Percentiles rank a stretch among this genome's conserved stretches.
Evolutionary conservation across 37 sponge, comb jelly and placozoan genomes (phyloP).

Genomic region (Eunapius fragilis): DNA sequence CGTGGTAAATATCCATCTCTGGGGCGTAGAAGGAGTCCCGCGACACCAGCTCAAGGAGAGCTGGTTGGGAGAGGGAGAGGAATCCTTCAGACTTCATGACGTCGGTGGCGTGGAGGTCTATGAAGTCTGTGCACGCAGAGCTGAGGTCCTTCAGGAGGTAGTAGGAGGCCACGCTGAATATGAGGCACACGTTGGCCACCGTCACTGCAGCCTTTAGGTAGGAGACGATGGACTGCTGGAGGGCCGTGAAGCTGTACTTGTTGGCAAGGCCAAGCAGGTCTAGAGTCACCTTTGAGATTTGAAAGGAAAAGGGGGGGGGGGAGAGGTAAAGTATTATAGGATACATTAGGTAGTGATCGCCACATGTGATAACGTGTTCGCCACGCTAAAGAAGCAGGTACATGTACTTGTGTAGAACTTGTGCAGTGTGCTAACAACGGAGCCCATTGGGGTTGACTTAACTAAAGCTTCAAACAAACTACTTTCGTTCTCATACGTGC

Average conservation of each 20-base stretch:
- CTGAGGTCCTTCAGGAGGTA: constrained; percentile 78
- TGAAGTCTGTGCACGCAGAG: constrained; percentile 51
- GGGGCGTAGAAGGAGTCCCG: constrained; percentile 88
- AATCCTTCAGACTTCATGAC: constrained; percentile 85
- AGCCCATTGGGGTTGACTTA: too few species aligned
- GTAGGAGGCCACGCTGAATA: constrained; percentile 81
- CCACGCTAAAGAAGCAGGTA: too few species aligned
- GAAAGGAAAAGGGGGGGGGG: not conserved
- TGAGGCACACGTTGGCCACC: constrained; percentile 74
- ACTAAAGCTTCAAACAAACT: too few species aligned
- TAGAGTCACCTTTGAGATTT: constrained; percentile 57
- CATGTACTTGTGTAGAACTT: too few species aligned
- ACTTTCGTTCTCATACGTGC: too few species aligned
- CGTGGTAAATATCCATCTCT: constrained; percentile 86
- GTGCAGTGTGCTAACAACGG: too few species aligned
- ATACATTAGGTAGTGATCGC: too few species aligned
- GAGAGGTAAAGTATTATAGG: too few species aligned
- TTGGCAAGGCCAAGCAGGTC: constrained; percentile 84
- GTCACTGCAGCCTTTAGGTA: constrained; percentile 79
- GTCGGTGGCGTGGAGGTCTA: constrained; percentile 80
- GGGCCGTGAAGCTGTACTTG: constrained; percentile 76
- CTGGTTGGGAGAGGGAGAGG: constrained; percentile 66
- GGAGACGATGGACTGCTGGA: constrained; percentile 69
- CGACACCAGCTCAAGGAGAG: constrained; percentile 71
- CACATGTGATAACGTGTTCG: too few species aligned